These are phyloP conservation scores for Graptemys geographica DNA, from an alignment of 2,797 vertebrate genomes.

Conservation along the genomic window DNA sequence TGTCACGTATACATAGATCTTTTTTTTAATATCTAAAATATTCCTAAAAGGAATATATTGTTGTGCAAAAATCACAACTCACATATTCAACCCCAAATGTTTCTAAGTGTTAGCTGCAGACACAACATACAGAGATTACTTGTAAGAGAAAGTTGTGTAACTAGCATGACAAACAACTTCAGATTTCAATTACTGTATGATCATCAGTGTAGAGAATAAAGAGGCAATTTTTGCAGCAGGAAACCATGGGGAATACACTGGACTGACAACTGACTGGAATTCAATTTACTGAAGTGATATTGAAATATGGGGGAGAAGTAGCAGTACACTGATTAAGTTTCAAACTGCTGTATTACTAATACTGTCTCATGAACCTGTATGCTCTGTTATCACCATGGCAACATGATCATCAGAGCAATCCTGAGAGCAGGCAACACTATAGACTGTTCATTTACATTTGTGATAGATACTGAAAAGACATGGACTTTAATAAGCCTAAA, in stretches of 20 bases:
- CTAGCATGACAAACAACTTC: conserved; percentile 73
- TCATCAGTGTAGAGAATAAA: conserved; percentile 77
- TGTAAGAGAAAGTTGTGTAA: conserved; percentile 66
- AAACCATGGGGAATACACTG: conserved; percentile 76
- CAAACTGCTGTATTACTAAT: conserved; percentile 77
- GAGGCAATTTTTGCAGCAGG: conserved; percentile 73
- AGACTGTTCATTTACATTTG: conserved; percentile 77
- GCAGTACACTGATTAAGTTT: conserved; percentile 78
- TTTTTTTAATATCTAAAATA: background rate
- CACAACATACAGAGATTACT: conserved; percentile 53
- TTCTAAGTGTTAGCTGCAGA: conserved; percentile 65
- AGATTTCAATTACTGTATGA: conserved; percentile 76
- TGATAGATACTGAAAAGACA: conserved; percentile 64
- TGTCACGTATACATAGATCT: background rate
- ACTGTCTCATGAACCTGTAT: conserved; percentile 75
- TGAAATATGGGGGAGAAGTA: conserved; percentile 76
- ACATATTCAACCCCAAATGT: conserved; percentile 43
- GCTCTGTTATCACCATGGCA: conserved; percentile 78
- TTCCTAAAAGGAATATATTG: conserved; percentile 16
- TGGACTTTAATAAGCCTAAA: conserved; percentile 62
- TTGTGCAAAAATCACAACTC: conserved; percentile 41
- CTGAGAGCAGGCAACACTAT: conserved; percentile 51
- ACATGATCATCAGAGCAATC: conserved; percentile 74
- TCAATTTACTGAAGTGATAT: conserved; percentile 80
- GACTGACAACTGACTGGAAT: conserved; percentile 82